These are phyloP conservation scores for Motacilla tschutschensis DNA, from an alignment of 2,113 vertebrate genomes.

Conservation along the genomic window DNA sequence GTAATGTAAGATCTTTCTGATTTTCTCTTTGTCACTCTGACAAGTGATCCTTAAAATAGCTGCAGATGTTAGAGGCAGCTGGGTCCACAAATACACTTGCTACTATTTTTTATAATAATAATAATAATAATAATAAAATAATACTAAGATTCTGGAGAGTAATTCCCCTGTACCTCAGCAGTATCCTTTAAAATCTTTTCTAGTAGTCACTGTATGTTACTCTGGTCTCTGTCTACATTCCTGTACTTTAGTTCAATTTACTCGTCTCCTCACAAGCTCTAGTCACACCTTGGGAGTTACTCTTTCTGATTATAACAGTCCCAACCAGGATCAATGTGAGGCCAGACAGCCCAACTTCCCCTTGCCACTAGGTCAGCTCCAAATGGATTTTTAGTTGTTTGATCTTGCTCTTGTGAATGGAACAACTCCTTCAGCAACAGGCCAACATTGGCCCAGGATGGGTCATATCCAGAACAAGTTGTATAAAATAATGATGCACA, in stretches of 20 bases:
- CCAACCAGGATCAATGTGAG: neutral
- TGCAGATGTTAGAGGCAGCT: neutral
- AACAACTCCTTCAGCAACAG: neutral
- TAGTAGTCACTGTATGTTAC: neutral
- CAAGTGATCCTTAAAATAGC: neutral
- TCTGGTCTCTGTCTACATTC: neutral
- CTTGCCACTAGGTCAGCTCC: neutral
- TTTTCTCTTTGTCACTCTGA: neutral
- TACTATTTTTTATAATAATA: neutral
- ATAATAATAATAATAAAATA: neutral
- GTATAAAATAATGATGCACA: neutral
- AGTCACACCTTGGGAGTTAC: neutral
- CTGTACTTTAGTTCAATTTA: neutral
- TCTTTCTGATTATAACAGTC: neutral
- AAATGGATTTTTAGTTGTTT: neutral
- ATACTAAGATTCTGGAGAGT: neutral
- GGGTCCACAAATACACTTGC: neutral
- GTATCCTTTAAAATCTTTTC: neutral
- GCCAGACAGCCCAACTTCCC: neutral
- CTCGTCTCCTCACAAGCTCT: neutral
- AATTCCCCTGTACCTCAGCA: neutral
- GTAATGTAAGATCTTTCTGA: neutral
- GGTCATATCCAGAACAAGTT: neutral
- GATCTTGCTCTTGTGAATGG: neutral
- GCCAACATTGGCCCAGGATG: neutral